phyloP scores from a whole-genome alignment of 2,888 invertebrate species.

The Caenorhabditis sp. region DNA sequence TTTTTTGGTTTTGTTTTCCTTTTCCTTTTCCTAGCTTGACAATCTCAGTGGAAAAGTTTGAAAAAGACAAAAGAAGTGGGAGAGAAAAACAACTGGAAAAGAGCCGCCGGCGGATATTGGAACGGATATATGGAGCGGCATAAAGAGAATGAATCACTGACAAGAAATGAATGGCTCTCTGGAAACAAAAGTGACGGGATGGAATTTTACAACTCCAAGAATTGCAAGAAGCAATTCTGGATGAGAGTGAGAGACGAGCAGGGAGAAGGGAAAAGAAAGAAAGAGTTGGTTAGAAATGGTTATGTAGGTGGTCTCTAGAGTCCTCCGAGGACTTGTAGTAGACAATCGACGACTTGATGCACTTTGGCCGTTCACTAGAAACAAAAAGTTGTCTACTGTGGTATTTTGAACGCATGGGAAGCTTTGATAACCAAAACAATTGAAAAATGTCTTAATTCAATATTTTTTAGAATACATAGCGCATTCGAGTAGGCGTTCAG shows the following conservation, averaged over 20 bases:
- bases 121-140: constrained; percentile 20
- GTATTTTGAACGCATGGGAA: background rate
- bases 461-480: no score
- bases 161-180: constrained; percentile 5
- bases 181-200: constrained; percentile 27
- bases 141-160: constrained; percentile 34
- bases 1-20: background rate
- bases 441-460: no score
- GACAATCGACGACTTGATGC: constrained; percentile 48
- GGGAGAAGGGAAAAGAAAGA: constrained; percentile 3
- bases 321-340: constrained; percentile 22
- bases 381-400: background rate
- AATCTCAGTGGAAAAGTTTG: background rate
- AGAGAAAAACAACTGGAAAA: constrained; percentile 5
- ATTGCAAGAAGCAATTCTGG: background rate
- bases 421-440: background rate
- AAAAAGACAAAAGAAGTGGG: constrained; percentile 10
- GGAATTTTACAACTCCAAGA: background rate
- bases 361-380: constrained; percentile 37
- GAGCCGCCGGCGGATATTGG: constrained; percentile 4
- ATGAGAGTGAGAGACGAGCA: no score
- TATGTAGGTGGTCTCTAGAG: constrained; percentile 46
- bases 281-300: constrained; percentile 48
- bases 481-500: background rate
- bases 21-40: background rate